Base-by-base conservation (phyloP, 1,140 invertebrate species). In the Nephila pilipes region DNA sequence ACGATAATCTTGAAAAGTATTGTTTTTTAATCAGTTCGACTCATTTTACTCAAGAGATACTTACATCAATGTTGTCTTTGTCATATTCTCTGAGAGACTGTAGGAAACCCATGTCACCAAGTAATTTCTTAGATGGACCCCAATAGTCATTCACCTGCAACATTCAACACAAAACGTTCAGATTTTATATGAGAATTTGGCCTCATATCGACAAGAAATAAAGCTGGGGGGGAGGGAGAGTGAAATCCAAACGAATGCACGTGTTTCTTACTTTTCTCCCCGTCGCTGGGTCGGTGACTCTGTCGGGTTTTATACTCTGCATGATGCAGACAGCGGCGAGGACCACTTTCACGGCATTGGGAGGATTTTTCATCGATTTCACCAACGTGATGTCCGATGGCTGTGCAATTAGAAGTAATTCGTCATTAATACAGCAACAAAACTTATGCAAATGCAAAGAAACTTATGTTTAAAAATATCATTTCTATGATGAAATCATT, bases 261-360 rank as follows among this genome's bases (percentile, higher is more conserved):
- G 12, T 25, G 14, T 10, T 63, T 32, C 18, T 94, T 94, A 96
- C 96, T 94, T 97, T 98, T 95, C 97, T 97, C 1, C 97, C 98
- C 58, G 97, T 96, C 81, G 95, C 94, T 32, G 94, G 95, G 96
- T 99, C 98, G 18, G 97, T 97, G 58, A 98, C 96, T 95, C 97
- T 97, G 94, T 98, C 98, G 0, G 98, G 97, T 85, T 97, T 97
- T 89, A 99, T 96, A 46, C 97, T 97, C 95, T 98, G 96, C 96
- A 99, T 99, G 0, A 99, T 98, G 95, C 98, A 99, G 29, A 99
- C 97, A 6, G 98, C 98, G 60, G 98, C 98, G 97, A 99, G 98
- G 1, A 99, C 98, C 88, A 96, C 94, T 87, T 96, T 96, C 4
- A 97, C 96, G 79, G 96, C 96, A 85, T 96, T 95, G 54, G 97